A percentile compares a stretch with the other conserved stretches of the same genome.
Evolutionary conservation across 2,797 vertebrate genomes (phyloP).

Genomic region (Crocodylus rhombifer): DNA sequence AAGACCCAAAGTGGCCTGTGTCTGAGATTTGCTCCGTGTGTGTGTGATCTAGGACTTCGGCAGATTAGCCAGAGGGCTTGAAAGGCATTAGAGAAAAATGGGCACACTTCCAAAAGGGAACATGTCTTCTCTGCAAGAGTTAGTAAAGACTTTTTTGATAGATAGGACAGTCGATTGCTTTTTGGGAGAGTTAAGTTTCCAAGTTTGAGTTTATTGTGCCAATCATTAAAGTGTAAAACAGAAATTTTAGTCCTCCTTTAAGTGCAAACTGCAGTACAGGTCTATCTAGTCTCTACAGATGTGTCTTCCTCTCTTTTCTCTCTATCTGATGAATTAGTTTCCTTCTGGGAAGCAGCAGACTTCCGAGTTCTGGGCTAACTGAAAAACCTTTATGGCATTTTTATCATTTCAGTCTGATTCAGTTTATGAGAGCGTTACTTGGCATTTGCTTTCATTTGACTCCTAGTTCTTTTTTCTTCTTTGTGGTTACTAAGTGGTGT

Average conservation of each 20-base stretch:
- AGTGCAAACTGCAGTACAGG: neutral
- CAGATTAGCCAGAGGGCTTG: neutral
- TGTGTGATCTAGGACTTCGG: neutral
- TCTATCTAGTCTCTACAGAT: neutral
- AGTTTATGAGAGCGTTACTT: neutral
- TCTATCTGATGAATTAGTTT: neutral
- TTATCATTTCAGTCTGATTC: neutral
- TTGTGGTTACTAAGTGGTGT: neutral
- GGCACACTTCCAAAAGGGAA: neutral
- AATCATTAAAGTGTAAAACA: neutral
- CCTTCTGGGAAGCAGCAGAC: neutral
- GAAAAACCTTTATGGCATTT: neutral
- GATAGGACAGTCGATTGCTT: neutral
- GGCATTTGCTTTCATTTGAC: neutral
- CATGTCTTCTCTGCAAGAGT: neutral
- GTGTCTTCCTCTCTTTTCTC: neutral
- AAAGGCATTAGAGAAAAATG: neutral
- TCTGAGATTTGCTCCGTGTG: neutral
- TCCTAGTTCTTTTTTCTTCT: neutral
- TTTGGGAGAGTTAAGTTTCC: neutral
- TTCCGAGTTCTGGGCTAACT: neutral
- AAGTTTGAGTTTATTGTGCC: neutral
- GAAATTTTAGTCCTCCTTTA: neutral
- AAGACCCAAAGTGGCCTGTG: neutral
- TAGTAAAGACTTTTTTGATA: neutral